Base-by-base conservation (phyloP, 2,888 invertebrate species). In the Callosobruchus maculatus region DNA sequence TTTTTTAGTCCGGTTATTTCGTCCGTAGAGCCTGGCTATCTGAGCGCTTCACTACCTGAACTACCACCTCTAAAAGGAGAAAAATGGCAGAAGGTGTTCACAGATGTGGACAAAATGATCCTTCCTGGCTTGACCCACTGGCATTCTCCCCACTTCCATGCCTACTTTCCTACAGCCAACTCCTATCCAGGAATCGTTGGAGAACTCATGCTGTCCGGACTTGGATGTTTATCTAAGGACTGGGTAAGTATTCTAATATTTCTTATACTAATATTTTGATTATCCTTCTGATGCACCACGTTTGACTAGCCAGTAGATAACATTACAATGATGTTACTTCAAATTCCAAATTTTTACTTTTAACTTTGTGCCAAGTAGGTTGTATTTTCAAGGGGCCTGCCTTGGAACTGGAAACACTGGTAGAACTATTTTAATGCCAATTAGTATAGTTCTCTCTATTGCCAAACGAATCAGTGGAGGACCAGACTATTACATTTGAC, bases 121-220 rank as follows among this genome's bases (percentile, higher is more conserved):
- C 93, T 97, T 91, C 98, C 98, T 0, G 98, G 98, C 80, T 94
- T 94, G 68, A 97, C 97, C 0, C 96, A 97, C 82, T 98, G 98
- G 98, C 94, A 95, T 81, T 96, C 96, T 4, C 98, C 97, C 0
- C 90, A 94, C 80, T 98, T 98, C 88, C 96, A 97, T 84, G 97
- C 97, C 0, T 98, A 95, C 85, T 97, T 92, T 86, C 96, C 97
- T 0, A 93, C 95, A 0, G 95, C 92, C n/a, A 92, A 92, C 77
- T 96, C 96, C 0, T 97, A 92, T 86, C 95, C 97, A 2, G 92
- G 94, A 30, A 92, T 97, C 72, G 89, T 96, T 0, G 95, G 94
- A 0, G 96, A 96, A 84, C 72, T 84, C 18, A 77, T 84, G 66
- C 74, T 82, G 49, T 80, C 83, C 7, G 83, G 84, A 70, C 77